Evolutionary conservation across 2,888 invertebrate genomes (phyloP), one percentile per base, ranked within the genome.

Genomic region (Euzophera pinguis): DNA sequence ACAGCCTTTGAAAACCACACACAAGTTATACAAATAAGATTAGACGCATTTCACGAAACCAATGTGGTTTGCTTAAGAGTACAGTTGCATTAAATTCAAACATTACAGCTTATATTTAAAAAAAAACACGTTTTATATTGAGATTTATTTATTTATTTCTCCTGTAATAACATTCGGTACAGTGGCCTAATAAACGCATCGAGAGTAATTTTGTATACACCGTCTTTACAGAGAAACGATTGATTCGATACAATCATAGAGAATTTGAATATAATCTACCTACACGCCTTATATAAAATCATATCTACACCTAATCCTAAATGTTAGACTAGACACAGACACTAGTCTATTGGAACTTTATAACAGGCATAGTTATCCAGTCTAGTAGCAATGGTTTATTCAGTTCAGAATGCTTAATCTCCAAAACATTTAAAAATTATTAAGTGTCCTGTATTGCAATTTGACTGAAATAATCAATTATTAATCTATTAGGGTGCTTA

Each of bases 251-350:
- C 65, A 67, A 75, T 75, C 72, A 67, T 69, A 76, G 71, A 78
- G 67, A 81, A 88, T 86, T 87, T 84, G 78, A 86, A 83, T 84
- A 86, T 77, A 51, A 75, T 71, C 86, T 87, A 88, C 71, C 88
- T 87, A 88, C 86, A 75, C 65, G 67, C 77, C 76, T 86, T 85
- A 84, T 84, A 85, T 65, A 84, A 85, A 86, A 84, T 72, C 75
- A 80, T 87, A 87, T 86, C 85, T 88, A 88, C 86, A 87, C 79
- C 74, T 84, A 81, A 75, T 62, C 71, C 78, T 81, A 82, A 65
- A 55, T 59, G 58, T 59, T 67, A 73, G 81, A 80, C 81, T 80
- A 79, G 78, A 73, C 67, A 62, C 58, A 65, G 64, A 69, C 43
- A 61, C 64, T 81, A 83, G 84, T 81, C 78, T 71, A 74, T 71